Evolutionary conservation across 2,797 vertebrate genomes (phyloP).

Genomic region (Pogonophryne albipinna): DNA sequence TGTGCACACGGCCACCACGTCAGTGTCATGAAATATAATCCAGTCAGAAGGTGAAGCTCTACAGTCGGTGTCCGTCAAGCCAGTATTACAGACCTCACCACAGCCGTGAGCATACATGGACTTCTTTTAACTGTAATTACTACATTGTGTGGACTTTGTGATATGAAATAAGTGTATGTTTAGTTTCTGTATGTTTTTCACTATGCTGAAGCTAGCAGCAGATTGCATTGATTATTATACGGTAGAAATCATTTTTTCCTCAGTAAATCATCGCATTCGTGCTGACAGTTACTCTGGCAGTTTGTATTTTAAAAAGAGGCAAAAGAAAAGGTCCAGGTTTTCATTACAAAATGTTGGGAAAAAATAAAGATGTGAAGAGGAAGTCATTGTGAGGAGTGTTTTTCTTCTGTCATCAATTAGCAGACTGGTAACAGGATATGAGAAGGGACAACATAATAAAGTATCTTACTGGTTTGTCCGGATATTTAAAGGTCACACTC

Average conservation of each 20-base stretch:
- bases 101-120: slow-evolving; percentile 72
- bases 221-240: slow-evolving; percentile 74
- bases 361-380: slow-evolving; percentile 78
- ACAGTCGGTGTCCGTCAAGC: slow-evolving; percentile 70
- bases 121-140: slow-evolving; percentile 82
- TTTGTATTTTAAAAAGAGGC: slow-evolving; percentile 66
- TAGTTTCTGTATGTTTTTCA: slow-evolving; percentile 83
- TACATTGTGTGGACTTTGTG: slow-evolving; percentile 85
- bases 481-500: not conserved
- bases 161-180: slow-evolving; percentile 83
- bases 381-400: slow-evolving; percentile 11
- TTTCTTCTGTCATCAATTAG: not conserved
- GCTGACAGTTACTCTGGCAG: slow-evolving; percentile 74
- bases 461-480: not conserved
- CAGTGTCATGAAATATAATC: slow-evolving; percentile 70
- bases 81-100: slow-evolving; percentile 81
- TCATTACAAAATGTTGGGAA: slow-evolving; percentile 71
- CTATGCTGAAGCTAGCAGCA: slow-evolving; percentile 79
- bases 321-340: slow-evolving; percentile 71
- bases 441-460: not conserved
- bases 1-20: slow-evolving; percentile 49
- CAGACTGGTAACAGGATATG: not conserved
- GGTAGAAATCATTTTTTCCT: slow-evolving; percentile 77
- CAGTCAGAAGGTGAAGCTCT: slow-evolving; percentile 72
- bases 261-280: slow-evolving; percentile 73